Percentiles rank a stretch among this genome's conserved stretches.
Conservation (phyloP, 2,113 vertebrate species). For the Equus przewalskii region DNA sequence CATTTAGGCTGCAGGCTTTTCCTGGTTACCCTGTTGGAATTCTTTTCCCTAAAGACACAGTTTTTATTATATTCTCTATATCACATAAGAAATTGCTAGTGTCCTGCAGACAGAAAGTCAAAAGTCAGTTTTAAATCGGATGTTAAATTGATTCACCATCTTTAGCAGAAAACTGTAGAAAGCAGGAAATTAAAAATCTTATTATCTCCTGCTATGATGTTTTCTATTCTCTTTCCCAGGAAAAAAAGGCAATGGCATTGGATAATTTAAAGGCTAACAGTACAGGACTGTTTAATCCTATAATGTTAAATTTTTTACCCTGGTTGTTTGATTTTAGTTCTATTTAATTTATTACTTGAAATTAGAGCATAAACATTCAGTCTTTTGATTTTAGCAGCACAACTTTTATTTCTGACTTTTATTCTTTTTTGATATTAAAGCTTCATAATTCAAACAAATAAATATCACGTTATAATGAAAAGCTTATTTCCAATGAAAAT, state of each 20-base stretch:
- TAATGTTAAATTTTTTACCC: not conserved
- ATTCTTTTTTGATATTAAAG: not conserved
- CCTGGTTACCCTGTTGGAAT: constrained; percentile 24
- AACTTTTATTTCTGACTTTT: not conserved
- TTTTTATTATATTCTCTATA: not conserved
- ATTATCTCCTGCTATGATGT: not conserved
- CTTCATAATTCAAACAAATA: not conserved
- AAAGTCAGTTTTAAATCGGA: not conserved
- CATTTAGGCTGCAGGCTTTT: not conserved
- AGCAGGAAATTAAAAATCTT: not conserved
- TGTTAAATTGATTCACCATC: constrained; percentile 30
- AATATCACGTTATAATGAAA: not conserved
- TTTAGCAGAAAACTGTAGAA: not conserved
- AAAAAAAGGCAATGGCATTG: not conserved
- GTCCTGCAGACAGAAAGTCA: not conserved
- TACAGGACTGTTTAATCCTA: not conserved
- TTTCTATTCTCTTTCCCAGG: not conserved
- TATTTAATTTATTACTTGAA: not conserved
- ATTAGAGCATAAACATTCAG: not conserved
- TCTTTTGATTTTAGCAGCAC: not conserved
- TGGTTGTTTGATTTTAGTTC: not conserved
- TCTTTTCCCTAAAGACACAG: not conserved
- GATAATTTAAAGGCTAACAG: not conserved
- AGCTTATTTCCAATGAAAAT: not conserved
- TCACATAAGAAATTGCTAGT: not conserved